Evolutionary conservation across 1,140 invertebrate genomes (phyloP), one percentile per base, ranked within the genome.

Genomic region (Ooceraea biroi): DNA sequence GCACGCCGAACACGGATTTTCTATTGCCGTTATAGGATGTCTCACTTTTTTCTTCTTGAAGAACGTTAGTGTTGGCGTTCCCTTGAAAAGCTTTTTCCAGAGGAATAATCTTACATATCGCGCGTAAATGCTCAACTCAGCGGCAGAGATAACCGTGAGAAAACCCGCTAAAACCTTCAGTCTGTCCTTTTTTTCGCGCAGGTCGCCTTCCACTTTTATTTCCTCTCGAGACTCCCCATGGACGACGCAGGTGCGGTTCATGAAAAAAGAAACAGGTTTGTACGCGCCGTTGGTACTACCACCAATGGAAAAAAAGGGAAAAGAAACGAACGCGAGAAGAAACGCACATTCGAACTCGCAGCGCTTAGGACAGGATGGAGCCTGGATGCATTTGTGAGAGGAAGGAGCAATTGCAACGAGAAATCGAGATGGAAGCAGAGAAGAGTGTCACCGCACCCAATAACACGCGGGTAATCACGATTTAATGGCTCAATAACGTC

Each of bases 401-500:
- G 5, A n/a, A 3, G 4, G 19, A 48, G 17, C 12, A 52, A 27
- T 12, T 58, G 17, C 27, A 65, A 36, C 10, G 72, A 46, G 48
- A 46, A 52, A 48, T 10, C 17, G 52, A 44, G 44, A 72, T 52
- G 27, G 55, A 44, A 76, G 80, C 66, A 84, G 27, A 73, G 88
- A 86, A 87, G 88, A 90, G 85, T 93, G 91, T 92, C 91, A 91
- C 91, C 87, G 89, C 86, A 83, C 72, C 90, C 92, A 92, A 92
- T 92, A 93, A 92, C 91, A 92, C 84, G 82, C 89, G 84, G 86
- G 90, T 92, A 93, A 93, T 93, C 92, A 93, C 89, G 88, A 92
- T 93, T 93, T 93, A 93, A 93, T 93, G 92, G 92, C 92, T 92
- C 92, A 93, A 93, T 93, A 93, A 93, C 92, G 91, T 92, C 89